Evolutionary conservation across 2,888 invertebrate genomes (phyloP).

Genomic region (Congeria kusceri): DNA sequence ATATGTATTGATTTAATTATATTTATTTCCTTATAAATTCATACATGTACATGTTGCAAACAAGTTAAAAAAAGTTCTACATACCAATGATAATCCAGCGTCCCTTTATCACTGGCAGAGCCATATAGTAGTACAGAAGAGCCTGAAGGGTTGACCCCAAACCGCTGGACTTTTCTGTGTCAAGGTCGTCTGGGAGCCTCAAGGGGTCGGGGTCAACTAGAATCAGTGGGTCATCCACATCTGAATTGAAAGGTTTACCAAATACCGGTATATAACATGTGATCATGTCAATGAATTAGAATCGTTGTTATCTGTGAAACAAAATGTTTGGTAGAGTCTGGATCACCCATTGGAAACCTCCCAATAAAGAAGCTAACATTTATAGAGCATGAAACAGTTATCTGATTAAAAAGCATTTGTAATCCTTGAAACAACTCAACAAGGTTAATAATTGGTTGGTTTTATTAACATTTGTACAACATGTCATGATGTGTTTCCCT

Average conservation of each 20-base stretch:
- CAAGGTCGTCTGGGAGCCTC: conserved; percentile 15
- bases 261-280: background rate
- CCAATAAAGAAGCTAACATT: no score
- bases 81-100: conserved; percentile 77
- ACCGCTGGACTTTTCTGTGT: conserved; percentile 23
- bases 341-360: background rate
- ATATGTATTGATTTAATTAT: no score
- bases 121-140: conserved; percentile 70
- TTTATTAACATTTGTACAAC: no score
- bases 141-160: conserved; percentile 71
- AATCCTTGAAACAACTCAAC: no score
- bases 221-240: conserved; percentile 42
- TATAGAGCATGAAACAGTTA: no score
- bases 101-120: conserved; percentile 71
- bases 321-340: background rate
- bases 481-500: no score
- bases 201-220: conserved; percentile 55
- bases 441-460: no score
- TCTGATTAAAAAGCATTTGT: no score
- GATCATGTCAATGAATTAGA: background rate
- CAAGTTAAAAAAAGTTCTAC: no score
- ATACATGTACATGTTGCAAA: no score
- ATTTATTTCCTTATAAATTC: no score
- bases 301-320: background rate
- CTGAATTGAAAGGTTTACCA: conserved; percentile 19